Percentiles rank a stretch among this genome's conserved stretches.
phyloP scores from a whole-genome alignment of 2,113 vertebrate species.

The Xiphophorus maculatus region DNA sequence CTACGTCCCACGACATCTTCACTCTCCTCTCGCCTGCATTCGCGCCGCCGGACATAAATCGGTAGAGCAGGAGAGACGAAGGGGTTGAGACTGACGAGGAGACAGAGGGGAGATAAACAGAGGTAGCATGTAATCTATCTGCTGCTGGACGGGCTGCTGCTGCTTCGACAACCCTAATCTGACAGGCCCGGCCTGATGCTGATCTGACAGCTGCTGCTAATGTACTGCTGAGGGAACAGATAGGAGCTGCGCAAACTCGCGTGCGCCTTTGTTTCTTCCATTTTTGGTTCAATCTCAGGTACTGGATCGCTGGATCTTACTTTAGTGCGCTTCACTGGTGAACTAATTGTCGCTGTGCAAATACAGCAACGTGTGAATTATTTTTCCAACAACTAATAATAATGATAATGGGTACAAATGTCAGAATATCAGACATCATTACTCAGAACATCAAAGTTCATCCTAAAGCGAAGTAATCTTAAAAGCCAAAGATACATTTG shows the following conservation, averaged over 20 bases:
- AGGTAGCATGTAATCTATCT: slow-evolving; percentile 58
- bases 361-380: not conserved
- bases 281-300: not conserved
- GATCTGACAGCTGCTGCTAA: slow-evolving; percentile 69
- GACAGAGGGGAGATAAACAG: slow-evolving; percentile 53
- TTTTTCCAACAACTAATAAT: not conserved
- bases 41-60: slow-evolving; percentile 30
- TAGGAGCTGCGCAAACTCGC: slow-evolving; percentile 22
- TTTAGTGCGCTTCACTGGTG: not conserved
- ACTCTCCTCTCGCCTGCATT: slow-evolving; percentile 31
- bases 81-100: slow-evolving; percentile 28
- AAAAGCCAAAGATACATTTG: too few relatives aligned
- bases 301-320: not conserved
- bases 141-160: slow-evolving; percentile 65
- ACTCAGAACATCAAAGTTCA: too few relatives aligned
- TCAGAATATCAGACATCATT: too few relatives aligned
- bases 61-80: slow-evolving; percentile 34
- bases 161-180: slow-evolving; percentile 69
- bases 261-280: not conserved
- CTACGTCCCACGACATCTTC: slow-evolving; percentile 20
- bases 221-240: slow-evolving; percentile 47
- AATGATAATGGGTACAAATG: too few relatives aligned
- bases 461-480: too few relatives aligned
- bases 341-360: not conserved
- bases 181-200: slow-evolving; percentile 63